These are phyloP conservation scores for Drosophila micromelanica DNA, from an alignment of 1,140 invertebrate species.

Conservation along the genomic window DNA sequence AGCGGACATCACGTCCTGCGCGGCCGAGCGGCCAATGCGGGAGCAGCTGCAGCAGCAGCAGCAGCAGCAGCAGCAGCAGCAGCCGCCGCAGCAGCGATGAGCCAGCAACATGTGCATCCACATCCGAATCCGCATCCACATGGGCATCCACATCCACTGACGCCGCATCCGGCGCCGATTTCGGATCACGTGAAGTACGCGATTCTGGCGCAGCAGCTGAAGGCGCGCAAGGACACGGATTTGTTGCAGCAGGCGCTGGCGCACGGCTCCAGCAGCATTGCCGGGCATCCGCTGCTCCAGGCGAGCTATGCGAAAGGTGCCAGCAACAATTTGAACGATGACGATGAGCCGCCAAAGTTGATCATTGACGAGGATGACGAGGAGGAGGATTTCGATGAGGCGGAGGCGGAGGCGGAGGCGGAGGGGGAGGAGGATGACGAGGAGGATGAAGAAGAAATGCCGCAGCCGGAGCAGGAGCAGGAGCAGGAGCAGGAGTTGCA, in stretches of 20 bases:
- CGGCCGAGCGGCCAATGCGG: slow-evolving; percentile 71
- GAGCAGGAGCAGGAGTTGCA: slow-evolving; percentile 32
- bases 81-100: slow-evolving; percentile 43
- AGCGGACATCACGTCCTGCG: slow-evolving; percentile 84
- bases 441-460: no score
- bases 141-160: background rate
- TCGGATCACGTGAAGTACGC: slow-evolving; percentile 92
- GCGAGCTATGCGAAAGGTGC: slow-evolving; percentile 33
- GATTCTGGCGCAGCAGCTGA: slow-evolving; percentile 90
- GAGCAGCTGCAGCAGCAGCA: slow-evolving; percentile 44
- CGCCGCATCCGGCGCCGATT: slow-evolving; percentile 82
- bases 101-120: slow-evolving; percentile 18
- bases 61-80: slow-evolving; percentile 51
- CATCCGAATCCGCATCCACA: slow-evolving; percentile 14
- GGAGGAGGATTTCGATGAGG: slow-evolving; percentile 85
- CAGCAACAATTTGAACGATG: slow-evolving; percentile 41
- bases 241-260: slow-evolving; percentile 83
- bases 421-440: slow-evolving; percentile 36
- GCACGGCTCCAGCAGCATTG: slow-evolving; percentile 75
- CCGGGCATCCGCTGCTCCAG: slow-evolving; percentile 57
- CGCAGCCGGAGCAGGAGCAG: slow-evolving; percentile 11
- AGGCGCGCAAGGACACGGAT: slow-evolving; percentile 85
- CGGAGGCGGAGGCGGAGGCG: slow-evolving; percentile 43
- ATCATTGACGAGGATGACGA: slow-evolving; percentile 86
- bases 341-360: slow-evolving; percentile 85